These are phyloP conservation scores for Oligia latruncula DNA, from an alignment of 2,888 invertebrate genomes.

Conservation along the genomic window DNA sequence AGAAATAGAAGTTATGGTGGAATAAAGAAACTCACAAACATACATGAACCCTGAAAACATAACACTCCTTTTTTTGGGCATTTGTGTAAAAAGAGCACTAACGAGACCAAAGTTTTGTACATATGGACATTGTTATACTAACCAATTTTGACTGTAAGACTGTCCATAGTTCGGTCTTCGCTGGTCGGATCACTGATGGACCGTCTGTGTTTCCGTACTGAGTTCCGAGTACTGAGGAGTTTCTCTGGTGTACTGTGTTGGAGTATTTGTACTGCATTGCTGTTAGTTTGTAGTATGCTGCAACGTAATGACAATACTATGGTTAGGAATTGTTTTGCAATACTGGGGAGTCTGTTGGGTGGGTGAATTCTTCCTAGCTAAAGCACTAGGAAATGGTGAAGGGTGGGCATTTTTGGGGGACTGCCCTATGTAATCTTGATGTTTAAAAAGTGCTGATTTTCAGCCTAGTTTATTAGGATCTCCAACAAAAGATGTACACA, in stretches of 20 bases:
- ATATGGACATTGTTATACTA: neutral
- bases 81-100: too few relatives aligned
- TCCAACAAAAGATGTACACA: too few relatives aligned
- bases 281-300: slow-evolving; percentile 84
- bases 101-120: neutral
- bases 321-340: neutral
- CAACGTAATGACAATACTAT: slow-evolving; percentile 55
- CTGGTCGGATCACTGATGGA: slow-evolving; percentile 85
- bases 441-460: too few relatives aligned
- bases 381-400: neutral
- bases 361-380: neutral
- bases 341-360: neutral
- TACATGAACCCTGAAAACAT: too few relatives aligned
- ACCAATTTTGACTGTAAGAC: slow-evolving; percentile 69
- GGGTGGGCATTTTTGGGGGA: too few relatives aligned
- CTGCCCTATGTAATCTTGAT: neutral
- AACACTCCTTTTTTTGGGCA: too few relatives aligned
- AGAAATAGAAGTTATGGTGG: too few relatives aligned
- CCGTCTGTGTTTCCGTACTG: slow-evolving; percentile 78
- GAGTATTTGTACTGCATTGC: slow-evolving; percentile 79
- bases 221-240: slow-evolving; percentile 68
- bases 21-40: too few relatives aligned
- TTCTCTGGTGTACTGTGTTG: slow-evolving; percentile 85
- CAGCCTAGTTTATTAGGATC: too few relatives aligned
- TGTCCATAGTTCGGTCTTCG: slow-evolving; percentile 79